These are phyloP conservation scores for Elysia crispata DNA, from an alignment of 2,888 invertebrate genomes.

Conservation along the genomic window DNA sequence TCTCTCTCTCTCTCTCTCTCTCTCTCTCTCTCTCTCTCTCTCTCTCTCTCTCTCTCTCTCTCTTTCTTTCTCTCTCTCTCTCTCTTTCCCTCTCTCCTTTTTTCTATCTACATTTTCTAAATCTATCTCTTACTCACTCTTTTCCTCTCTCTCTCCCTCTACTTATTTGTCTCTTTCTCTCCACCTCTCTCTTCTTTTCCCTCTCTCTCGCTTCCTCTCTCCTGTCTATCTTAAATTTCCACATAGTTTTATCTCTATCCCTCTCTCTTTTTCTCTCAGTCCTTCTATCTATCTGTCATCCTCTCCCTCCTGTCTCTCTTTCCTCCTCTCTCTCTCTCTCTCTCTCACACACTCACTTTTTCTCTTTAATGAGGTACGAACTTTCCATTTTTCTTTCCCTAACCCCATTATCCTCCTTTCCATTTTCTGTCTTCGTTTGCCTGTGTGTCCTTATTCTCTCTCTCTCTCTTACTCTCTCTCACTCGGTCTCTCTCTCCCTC, in stretches of 20 bases:
- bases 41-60: slow-evolving; percentile 22
- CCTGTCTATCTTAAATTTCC: slow-evolving; percentile 14
- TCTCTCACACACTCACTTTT: slow-evolving; percentile 15
- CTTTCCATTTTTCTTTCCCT: no score
- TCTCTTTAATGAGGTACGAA: no score
- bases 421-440: no score
- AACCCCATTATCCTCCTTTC: no score
- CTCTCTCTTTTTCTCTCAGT: background rate
- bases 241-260: background rate
- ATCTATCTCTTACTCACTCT: background rate
- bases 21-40: slow-evolving; percentile 27
- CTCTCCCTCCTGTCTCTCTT: background rate
- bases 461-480: no score
- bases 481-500: no score
- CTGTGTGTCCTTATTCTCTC: no score
- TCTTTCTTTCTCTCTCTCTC: slow-evolving; percentile 31
- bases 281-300: background rate
- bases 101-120: background rate
- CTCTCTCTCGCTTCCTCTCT: slow-evolving; percentile 15
- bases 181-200: no score
- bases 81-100: background rate
- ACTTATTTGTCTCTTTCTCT: background rate
- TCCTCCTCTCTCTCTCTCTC: background rate
- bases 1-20: background rate
- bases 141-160: background rate